phyloP scores from a whole-genome alignment of 2,113 vertebrate genomes.

The Eretmochelys imbricata region DNA sequence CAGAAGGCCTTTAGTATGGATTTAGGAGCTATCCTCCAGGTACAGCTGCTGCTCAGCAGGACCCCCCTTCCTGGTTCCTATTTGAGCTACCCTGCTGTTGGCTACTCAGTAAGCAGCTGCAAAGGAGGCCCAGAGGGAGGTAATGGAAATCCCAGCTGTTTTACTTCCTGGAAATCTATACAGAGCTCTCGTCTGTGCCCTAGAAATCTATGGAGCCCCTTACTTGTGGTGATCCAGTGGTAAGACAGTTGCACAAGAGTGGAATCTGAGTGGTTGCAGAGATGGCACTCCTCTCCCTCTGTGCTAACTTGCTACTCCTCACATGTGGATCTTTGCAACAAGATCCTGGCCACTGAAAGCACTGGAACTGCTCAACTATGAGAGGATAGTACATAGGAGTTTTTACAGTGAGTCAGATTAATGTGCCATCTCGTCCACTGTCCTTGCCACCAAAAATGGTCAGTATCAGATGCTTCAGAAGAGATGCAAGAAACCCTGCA shows the following conservation, averaged over 20 bases:
- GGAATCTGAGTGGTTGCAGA: background rate
- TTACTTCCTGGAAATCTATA: background rate
- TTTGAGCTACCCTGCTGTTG: background rate
- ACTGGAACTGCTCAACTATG: background rate
- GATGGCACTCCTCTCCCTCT: background rate
- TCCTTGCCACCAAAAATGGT: background rate
- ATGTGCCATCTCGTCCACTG: background rate
- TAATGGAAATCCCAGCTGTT: background rate
- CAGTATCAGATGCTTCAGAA: background rate
- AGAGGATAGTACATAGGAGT: background rate
- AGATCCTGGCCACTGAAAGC: rapidly evolving
- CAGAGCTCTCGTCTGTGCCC: background rate
- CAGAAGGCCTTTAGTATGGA: background rate
- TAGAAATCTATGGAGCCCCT: background rate
- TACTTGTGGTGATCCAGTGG: rapidly evolving
- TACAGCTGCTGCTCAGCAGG: conserved; percentile 26
- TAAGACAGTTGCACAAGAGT: background rate
- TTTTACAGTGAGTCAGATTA: rapidly evolving
- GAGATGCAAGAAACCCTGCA: background rate
- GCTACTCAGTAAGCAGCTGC: background rate
- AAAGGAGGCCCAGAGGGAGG: background rate
- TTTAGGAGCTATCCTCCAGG: conserved; percentile 32
- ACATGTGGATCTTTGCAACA: background rate
- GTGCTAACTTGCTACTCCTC: background rate
- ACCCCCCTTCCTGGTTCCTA: background rate